Evolutionary conservation across 2,113 vertebrate species (phyloP).

Genomic region (Sebastes schlegelii): DNA sequence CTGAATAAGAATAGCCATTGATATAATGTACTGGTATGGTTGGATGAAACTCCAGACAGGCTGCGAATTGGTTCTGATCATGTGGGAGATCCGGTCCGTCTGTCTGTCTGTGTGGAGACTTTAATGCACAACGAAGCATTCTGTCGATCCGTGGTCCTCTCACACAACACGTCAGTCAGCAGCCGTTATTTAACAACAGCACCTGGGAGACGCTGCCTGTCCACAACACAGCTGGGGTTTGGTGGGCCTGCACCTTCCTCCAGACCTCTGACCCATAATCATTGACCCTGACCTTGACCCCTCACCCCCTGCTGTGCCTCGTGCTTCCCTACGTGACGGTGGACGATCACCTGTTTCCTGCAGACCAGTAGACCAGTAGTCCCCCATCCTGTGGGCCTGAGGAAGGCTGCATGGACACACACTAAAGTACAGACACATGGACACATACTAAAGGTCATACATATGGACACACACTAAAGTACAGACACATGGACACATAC

Average conservation of each 20-base stretch:
- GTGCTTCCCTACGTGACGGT: conserved; percentile 9
- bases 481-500: background rate
- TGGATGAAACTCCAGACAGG: background rate
- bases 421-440: background rate
- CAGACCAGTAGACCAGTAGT: conserved; percentile 15
- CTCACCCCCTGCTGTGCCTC: background rate
- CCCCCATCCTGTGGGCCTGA: conserved; percentile 31
- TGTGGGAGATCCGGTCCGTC: background rate
- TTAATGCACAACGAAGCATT: background rate
- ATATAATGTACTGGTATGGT: too few species aligned
- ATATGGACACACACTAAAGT: background rate
- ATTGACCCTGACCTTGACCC: conserved; percentile 25
- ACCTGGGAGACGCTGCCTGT: conserved; percentile 11
- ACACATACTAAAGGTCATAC: background rate
- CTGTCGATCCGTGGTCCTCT: background rate
- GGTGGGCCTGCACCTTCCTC: conserved; percentile 20
- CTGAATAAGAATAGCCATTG: too few species aligned
- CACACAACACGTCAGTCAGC: background rate
- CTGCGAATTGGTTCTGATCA: background rate
- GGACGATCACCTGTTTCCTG: conserved; percentile 50
- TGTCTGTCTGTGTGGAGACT: background rate
- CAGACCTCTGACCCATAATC: conserved; percentile 21
- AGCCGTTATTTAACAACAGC: conserved; percentile 13
- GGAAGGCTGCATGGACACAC: background rate
- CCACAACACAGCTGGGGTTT: conserved; percentile 27